Evolutionary conservation across 2,888 invertebrate genomes (phyloP).

Genomic region (Meiosimyza platycephala): DNA sequence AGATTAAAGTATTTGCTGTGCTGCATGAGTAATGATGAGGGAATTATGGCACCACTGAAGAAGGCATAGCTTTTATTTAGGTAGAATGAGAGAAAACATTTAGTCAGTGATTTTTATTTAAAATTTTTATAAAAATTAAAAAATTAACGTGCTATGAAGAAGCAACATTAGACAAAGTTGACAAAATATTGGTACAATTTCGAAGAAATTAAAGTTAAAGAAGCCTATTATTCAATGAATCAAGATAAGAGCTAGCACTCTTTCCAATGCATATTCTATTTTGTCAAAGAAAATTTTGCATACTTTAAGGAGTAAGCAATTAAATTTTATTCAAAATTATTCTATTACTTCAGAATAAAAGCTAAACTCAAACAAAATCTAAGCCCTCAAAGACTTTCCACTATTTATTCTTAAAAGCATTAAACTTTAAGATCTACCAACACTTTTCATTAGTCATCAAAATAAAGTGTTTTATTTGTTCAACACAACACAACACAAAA

Average conservation of each 20-base stretch:
- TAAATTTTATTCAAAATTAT: neutral
- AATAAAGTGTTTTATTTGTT: conserved; percentile 26
- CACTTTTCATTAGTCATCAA: conserved; percentile 12
- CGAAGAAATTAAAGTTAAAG: too few species aligned
- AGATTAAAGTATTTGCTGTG: conserved; percentile 13
- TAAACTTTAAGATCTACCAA: conserved; percentile 9
- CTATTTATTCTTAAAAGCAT: conserved; percentile 28
- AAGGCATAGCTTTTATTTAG: too few species aligned
- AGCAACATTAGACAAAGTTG: too few species aligned
- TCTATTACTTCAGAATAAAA: conserved; percentile 4
- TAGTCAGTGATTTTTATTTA: neutral
- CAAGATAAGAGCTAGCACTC: too few species aligned
- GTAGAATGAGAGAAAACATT: too few species aligned
- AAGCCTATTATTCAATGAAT: too few species aligned
- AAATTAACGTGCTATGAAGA: too few species aligned
- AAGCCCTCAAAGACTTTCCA: conserved; percentile 31
- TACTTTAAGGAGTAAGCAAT: too few species aligned
- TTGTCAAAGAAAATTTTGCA: too few species aligned
- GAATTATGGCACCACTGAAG: neutral
- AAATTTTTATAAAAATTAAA: neutral
- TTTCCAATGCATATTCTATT: too few species aligned
- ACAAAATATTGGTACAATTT: too few species aligned
- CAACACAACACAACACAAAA: neutral
- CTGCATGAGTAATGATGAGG: conserved; percentile 24
- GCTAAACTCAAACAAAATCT: neutral